These are phyloP conservation scores for Artibeus jamaicensis DNA, from an alignment of 2,797 vertebrate genomes.

Conservation along the genomic window DNA sequence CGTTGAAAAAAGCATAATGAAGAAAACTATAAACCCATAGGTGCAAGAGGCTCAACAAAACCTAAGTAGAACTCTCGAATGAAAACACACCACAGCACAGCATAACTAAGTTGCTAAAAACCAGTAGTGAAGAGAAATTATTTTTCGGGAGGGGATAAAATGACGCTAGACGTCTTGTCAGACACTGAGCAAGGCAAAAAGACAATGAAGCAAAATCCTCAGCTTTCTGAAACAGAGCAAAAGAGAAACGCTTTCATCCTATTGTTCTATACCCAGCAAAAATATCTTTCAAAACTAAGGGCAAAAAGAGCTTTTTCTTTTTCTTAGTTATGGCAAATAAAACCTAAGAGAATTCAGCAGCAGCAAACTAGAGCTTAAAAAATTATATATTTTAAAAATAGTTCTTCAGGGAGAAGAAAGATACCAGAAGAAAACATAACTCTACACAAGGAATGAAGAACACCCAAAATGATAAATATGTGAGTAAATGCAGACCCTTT, in stretches of 20 bases:
- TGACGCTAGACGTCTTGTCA: not conserved
- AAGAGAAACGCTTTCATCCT: not conserved
- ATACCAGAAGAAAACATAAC: not conserved
- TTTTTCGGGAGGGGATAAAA: not conserved
- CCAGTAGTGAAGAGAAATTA: not conserved
- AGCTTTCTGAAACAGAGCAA: not conserved
- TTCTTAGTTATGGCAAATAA: not conserved
- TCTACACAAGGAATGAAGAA: not conserved
- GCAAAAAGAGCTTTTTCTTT: not conserved
- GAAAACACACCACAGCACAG: not conserved
- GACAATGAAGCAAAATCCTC: not conserved
- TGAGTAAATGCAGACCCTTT: not conserved
- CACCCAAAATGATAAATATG: not conserved
- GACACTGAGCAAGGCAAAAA: not conserved
- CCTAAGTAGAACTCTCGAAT: not conserved
- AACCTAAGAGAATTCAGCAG: not conserved
- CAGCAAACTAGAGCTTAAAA: not conserved
- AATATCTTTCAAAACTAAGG: not conserved
- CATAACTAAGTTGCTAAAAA: not conserved
- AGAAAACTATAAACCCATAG: not conserved
- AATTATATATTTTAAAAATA: not conserved
- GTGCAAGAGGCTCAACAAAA: not conserved
- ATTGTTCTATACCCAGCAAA: conserved; percentile 61
- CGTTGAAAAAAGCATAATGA: not conserved
- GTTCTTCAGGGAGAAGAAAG: not conserved